Evolutionary conservation across 2,797 vertebrate species (phyloP).

Genomic region (Setipinna tenuifilis): DNA sequence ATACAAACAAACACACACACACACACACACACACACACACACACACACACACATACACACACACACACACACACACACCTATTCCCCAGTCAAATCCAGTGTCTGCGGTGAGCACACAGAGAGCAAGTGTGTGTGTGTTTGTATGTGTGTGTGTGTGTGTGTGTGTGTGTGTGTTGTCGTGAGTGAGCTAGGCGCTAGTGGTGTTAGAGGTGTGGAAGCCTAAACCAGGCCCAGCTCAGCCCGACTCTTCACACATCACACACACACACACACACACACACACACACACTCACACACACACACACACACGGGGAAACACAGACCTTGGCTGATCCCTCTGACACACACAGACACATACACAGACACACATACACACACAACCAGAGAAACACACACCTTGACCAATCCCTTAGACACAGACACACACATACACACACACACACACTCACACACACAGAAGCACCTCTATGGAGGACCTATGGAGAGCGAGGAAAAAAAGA

Average conservation of each 20-base stretch:
- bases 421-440: background rate
- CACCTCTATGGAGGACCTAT: conserved; percentile 40
- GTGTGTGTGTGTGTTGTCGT: conserved; percentile 24
- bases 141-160: conserved; percentile 40
- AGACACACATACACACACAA: too few relatives aligned
- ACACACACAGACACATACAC: too few relatives aligned
- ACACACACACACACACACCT: background rate
- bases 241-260: background rate
- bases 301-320: background rate
- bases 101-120: conserved; percentile 36
- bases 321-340: background rate
- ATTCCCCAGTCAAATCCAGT: too few relatives aligned
- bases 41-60: background rate
- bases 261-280: conserved; percentile 8
- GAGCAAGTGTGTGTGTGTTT: conserved; percentile 35
- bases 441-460: conserved; percentile 37
- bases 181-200: background rate
- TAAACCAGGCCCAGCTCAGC: background rate
- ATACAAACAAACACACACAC: background rate
- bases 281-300: background rate
- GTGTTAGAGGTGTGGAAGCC: background rate
- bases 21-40: background rate
- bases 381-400: too few relatives aligned
- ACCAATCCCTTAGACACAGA: too few relatives aligned
- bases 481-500: background rate